phyloP scores from a whole-genome alignment of 2,113 vertebrate species.

The Heliornis fulica region DNA sequence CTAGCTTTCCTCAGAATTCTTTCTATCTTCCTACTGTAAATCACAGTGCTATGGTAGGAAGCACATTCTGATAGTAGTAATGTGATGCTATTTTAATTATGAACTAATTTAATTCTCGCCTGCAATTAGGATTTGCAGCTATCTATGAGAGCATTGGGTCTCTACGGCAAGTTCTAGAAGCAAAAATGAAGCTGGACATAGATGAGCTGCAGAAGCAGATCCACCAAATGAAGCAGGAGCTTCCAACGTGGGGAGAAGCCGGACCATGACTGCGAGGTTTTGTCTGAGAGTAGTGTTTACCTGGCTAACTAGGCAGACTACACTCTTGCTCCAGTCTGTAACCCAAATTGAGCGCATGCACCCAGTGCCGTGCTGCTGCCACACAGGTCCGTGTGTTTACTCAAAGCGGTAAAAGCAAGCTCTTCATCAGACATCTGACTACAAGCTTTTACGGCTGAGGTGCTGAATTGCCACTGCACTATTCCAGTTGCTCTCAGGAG shows the following conservation, averaged over 20 bases:
- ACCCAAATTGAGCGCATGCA: constrained; percentile 45
- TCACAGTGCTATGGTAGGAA: neutral
- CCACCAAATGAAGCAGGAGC: constrained; percentile 70
- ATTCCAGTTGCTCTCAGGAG: constrained; percentile 21
- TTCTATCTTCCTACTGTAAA: neutral
- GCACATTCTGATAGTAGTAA: neutral
- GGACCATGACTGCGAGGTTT: neutral
- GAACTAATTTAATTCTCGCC: neutral
- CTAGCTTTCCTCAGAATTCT: neutral
- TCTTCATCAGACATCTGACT: neutral
- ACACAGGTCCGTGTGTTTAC: constrained; percentile 24
- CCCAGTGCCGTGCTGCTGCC: constrained; percentile 10
- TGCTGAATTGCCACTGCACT: neutral
- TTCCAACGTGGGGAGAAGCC: constrained; percentile 54
- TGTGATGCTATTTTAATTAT: neutral
- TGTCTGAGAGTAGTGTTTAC: neutral
- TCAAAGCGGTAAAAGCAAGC: neutral
- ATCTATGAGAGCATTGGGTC: constrained; percentile 82
- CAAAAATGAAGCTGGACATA: constrained; percentile 79
- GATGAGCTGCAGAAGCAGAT: constrained; percentile 81
- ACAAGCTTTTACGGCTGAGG: neutral
- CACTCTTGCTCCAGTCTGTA: neutral
- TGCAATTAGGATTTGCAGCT: constrained; percentile 74
- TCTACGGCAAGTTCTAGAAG: constrained; percentile 78
- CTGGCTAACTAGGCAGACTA: neutral